Evolutionary conservation across 2,113 vertebrate species (phyloP), one percentile per base, ranked within the genome.

Genomic region (Halcyon senegalensis): DNA sequence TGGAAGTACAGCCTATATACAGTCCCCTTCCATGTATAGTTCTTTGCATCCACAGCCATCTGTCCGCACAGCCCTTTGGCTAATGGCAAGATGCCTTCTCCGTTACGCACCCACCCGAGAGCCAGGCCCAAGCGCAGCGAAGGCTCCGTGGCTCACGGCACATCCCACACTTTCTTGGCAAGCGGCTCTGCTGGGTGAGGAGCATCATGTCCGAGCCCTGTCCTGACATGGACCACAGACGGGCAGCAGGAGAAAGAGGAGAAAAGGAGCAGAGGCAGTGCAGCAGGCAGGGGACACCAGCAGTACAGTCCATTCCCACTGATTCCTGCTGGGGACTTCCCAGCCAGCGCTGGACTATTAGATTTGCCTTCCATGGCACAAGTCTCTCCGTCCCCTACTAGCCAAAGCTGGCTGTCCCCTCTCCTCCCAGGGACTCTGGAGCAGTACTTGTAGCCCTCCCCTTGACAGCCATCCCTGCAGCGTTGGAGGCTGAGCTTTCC

Each of bases 181-280:
- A 85, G 83, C 50, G 3, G 75, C 35, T 88, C 74, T 23, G 37
- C 33, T 10, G 37, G 23, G 23, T 3, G 4, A 41, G 44, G 30
- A 56, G 43, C 18, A 17, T 2, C 0, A 25, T 1, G 2, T 2
- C 43, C 1, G 3, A 53, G 64, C 44, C n/a, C 35, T 48, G 51
- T 72, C 4, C 63, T 53, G 27, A 53, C 8, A 28, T 1, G 1
- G 48, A 30, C 23, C n/a, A 13, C 1, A 1, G 58, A 7, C 15
- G 11, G 10, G 39, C 23, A 20, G 15, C 2, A 16, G 44, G 48
- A 74, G 48, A 25, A 48, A 35, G 33, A 41, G 2, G n/a, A 7
- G 30, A n/a, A 67, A 39, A 51, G 31, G 14, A 85, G 17, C 33
- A 2, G 44, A 48, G 2, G 39, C 58, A 62, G 46, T 2, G 1